Conservation (phyloP, 2,888 invertebrate genomes). For the Tetheella fluctuosa region DNA sequence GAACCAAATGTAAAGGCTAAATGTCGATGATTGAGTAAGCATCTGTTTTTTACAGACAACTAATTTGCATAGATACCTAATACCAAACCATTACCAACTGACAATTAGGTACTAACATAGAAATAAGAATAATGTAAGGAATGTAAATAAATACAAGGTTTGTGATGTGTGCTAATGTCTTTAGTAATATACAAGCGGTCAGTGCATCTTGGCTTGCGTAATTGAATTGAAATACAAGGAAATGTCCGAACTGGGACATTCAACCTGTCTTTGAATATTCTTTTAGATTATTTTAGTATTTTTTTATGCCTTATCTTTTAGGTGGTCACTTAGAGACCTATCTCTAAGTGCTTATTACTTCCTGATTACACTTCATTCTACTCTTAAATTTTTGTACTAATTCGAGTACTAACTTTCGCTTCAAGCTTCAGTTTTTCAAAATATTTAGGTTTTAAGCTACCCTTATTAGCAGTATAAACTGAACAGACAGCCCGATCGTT, state of each 20-base stretch:
- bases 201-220: conserved; percentile 60
- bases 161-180: conserved; percentile 52
- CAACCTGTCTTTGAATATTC: conserved; percentile 25
- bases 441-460: not conserved
- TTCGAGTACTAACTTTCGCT: not conserved
- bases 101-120: conserved; percentile 14
- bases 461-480: too few species aligned
- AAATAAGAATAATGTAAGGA: conserved; percentile 38
- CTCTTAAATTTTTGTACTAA: not conserved
- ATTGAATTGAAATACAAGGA: conserved; percentile 56
- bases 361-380: not conserved
- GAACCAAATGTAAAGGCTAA: not conserved
- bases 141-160: conserved; percentile 36
- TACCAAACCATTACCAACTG: not conserved
- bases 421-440: not conserved
- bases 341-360: not conserved
- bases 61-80: not conserved
- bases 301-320: conserved; percentile 7
- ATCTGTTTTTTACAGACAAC: not conserved
- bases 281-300: conserved; percentile 6
- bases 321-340: not conserved
- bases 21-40: not conserved
- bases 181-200: conserved; percentile 50
- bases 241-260: conserved; percentile 39
- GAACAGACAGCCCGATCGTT: too few species aligned